Evolutionary conservation across 2,888 invertebrate genomes (phyloP), one percentile per base, ranked within the genome.

Genomic region (Shargacucullia verbasci): DNA sequence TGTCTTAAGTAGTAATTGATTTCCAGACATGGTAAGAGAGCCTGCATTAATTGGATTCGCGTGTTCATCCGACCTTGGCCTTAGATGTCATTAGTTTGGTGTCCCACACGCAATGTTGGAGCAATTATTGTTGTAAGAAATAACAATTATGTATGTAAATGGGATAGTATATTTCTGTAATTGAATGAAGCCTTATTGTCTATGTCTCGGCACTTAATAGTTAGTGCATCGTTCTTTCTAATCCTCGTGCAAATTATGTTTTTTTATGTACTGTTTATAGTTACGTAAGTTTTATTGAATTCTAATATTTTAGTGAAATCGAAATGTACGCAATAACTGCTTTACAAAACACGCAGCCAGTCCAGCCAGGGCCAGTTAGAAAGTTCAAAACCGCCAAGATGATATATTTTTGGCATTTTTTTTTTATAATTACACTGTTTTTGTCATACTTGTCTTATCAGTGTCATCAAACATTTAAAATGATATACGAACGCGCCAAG

Each of bases 31-130:
- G 65, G 79, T 69, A 61, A 74, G 66, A 75, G 70, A 70, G 61
- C 59, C 65, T 68, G 61, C 61, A 76, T 76, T 85, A 86, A 86
- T 86, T 82, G 78, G 80, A 73, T 83, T 86, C 78, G 86, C 85
- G 82, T 88, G 87, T 78, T 73, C 70, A 74, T 78, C 63, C 75
- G 84, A 78, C 89, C 89, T 88, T 89, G 87, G 84, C 83, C 86
- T 86, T 86, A 81, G 74, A 72, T 76, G 80, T 82, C 70, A 76
- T 75, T 80, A 62, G 57, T 62, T 70, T 59, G 46, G 58, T 63
- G 60, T 70, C 55, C 54, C 35, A 59, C 74, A 75, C 75, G 73
- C 76, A 43, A 75, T 73, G 46, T 29, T 35, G 37, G 27, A 12
- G n/a, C 29, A 61, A 52, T 70, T 49, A 62, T 34, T 54, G 39